These are phyloP conservation scores for Ochotona curzoniae DNA, from an alignment of 2,113 vertebrate genomes.

Conservation along the genomic window DNA sequence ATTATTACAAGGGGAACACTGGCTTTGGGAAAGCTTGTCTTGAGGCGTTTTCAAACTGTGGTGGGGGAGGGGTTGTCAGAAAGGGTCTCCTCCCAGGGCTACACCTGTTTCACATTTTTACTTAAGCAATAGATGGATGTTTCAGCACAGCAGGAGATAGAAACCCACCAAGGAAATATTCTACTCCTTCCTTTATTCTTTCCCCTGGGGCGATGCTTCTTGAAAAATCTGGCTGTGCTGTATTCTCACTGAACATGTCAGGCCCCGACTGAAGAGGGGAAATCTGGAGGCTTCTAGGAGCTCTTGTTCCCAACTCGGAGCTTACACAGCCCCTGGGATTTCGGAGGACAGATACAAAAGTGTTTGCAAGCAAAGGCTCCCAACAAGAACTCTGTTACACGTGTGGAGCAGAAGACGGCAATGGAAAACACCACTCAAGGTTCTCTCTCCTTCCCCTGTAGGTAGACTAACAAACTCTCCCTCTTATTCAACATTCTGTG, in stretches of 20 bases:
- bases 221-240: not conserved
- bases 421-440: not conserved
- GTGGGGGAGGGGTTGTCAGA: constrained; percentile 23
- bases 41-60: not conserved
- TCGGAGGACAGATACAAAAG: not conserved
- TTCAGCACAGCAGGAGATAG: constrained; percentile 29
- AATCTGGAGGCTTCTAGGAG: not conserved
- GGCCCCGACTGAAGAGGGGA: not conserved
- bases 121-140: constrained; percentile 7
- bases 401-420: not conserved
- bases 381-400: not conserved
- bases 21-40: constrained; percentile 51
- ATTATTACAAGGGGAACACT: not conserved
- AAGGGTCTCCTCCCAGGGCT: not conserved
- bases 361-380: not conserved
- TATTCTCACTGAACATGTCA: not conserved
- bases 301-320: not conserved
- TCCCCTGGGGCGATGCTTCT: not conserved
- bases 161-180: constrained; percentile 22
- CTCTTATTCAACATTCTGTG: not conserved
- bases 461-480: not conserved
- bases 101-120: constrained; percentile 16
- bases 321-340: no score
- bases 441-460: not conserved
- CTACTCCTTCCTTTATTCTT: not conserved